Evolutionary conservation across 2,888 invertebrate genomes (phyloP).

Genomic region (Nebria salina): DNA sequence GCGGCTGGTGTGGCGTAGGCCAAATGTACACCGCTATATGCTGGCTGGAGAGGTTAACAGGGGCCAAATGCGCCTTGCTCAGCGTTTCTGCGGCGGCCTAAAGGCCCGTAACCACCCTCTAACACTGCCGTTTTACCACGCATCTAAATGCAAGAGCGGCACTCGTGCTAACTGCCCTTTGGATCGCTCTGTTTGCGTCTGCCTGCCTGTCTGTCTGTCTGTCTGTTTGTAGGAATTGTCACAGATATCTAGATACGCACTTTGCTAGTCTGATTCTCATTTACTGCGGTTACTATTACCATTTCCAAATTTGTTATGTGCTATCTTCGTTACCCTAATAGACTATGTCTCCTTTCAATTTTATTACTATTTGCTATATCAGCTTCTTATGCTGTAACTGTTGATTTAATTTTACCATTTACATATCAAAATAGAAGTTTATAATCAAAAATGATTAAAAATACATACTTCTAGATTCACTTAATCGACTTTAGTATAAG

Average conservation of each 20-base stretch:
- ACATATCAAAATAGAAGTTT: no score
- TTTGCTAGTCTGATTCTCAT: conserved; percentile 32
- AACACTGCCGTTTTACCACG: conserved; percentile 19
- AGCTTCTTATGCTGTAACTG: no score
- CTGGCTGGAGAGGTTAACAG: conserved; percentile 14
- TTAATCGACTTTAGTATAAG: no score
- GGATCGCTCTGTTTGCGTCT: background rate
- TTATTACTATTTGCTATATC: background rate
- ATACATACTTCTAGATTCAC: no score
- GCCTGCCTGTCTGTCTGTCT: background rate
- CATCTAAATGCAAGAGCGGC: conserved; percentile 39
- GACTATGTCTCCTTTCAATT: conserved; percentile 3
- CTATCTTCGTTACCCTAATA: conserved; percentile 15
- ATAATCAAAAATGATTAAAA: no score
- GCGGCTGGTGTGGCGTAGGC: background rate
- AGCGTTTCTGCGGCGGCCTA: conserved; percentile 20
- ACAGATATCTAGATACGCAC: conserved; percentile 35
- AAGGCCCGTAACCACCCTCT: conserved; percentile 13
- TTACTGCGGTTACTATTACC: conserved; percentile 6
- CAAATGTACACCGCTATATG: background rate
- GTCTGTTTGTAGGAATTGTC: background rate
- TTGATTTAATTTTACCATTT: no score
- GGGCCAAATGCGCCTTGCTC: conserved; percentile 13
- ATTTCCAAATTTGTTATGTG: conserved; percentile 28
- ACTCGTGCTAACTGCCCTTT: conserved; percentile 25